Evolutionary conservation across 2,113 vertebrate genomes (phyloP), one percentile per base, ranked within the genome.

Genomic region (Phrynosoma platyrhinos): DNA sequence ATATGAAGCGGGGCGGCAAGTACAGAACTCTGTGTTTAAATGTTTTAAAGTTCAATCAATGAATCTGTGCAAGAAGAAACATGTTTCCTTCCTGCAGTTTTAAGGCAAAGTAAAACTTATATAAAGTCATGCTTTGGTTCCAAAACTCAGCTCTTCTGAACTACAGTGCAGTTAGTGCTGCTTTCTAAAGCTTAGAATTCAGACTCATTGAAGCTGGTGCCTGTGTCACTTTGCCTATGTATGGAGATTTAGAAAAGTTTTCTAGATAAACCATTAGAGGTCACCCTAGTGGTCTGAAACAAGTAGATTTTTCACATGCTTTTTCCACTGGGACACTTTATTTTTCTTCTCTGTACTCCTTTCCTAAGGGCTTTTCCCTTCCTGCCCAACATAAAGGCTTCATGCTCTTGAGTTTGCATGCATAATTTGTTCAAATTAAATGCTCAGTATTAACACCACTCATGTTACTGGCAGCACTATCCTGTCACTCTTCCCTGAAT

Each of bases 401-500:
- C 77, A 36, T 80, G 40, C 36, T 71, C 14, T 72, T 55, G 5
- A 6, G 84, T 89, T 92, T 86, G 18, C 79, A 88, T 80, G 74
- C 6, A 5, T 20, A 83, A 8, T 12, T 52, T 87, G 90, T 90
- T 87, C 55, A 20, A 58, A 30, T 74, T 69, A 23, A 32, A 10
- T n/a, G 8, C 82, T 91, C 78, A 68, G 66, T 85, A 90, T 90
- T 52, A 62, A 18, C 30, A 68, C 18, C n/a, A 76, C 32, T 64
- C 16, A 18, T 75, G 47, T 82, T 81, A 88, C 30, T 91, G 90
- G 5, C 12, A 23, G 5, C 55, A 75, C 83, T 69, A 71, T 53
- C 58, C 90, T 91, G 88, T 87, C 55, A 76, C 13, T 91, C 32
- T 88, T 30, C 76, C 27, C 74, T 87, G 88, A 92, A 82, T 0